Percentiles rank a stretch among this genome's conserved stretches.
Evolutionary conservation across 2,888 invertebrate species (phyloP).

Genomic region (Tyria jacobaeae): DNA sequence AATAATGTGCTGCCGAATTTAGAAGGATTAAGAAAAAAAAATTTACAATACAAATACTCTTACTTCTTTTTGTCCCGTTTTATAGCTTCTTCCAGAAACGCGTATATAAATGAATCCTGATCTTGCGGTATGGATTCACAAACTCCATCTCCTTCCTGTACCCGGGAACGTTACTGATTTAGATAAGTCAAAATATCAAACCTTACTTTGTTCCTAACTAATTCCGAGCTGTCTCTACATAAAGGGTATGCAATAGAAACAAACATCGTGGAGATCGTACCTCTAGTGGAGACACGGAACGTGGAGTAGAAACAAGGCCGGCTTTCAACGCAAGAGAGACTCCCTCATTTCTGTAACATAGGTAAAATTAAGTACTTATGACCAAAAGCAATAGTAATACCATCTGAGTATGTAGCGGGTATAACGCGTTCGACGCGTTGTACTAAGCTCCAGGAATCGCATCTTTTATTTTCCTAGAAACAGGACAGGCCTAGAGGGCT

Average conservation of each 20-base stretch:
- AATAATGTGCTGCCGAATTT: no score
- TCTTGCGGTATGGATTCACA: conserved; percentile 63
- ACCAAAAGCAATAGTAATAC: no score
- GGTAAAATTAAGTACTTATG: background rate
- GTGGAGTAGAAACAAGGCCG: conserved; percentile 73
- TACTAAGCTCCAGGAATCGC: no score
- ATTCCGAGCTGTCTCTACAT: background rate
- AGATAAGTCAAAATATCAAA: no score
- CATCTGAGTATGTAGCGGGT: no score
- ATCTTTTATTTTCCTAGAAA: no score
- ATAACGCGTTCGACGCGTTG: no score
- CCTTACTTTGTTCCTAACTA: background rate
- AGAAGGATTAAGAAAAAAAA: no score
- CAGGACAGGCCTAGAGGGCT: no score
- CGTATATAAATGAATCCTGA: conserved; percentile 77
- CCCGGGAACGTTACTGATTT: conserved; percentile 1
- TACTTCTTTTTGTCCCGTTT: conserved; percentile 79
- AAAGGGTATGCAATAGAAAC: no score
- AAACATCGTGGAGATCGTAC: conserved; percentile 52
- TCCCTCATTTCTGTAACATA: conserved; percentile 68
- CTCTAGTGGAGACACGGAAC: conserved; percentile 67
- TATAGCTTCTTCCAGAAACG: conserved; percentile 78
- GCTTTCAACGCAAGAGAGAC: conserved; percentile 76
- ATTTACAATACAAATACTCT: conserved; percentile 30
- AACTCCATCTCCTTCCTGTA: conserved; percentile 59